Conservation (phyloP, 2,113 vertebrate genomes). For the Macroglossus sobrinus region DNA sequence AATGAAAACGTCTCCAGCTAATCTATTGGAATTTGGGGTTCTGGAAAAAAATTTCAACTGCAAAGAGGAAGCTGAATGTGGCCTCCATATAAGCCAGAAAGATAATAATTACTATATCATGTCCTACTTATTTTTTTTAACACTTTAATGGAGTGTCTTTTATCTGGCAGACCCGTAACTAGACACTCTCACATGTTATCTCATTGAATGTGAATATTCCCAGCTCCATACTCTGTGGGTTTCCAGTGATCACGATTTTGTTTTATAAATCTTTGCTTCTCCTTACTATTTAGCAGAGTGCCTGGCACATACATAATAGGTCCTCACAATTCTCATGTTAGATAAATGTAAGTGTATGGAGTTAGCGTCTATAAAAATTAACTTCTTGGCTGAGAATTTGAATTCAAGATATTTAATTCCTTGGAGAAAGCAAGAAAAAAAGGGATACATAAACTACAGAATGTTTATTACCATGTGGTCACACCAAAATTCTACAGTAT, state of each 20-base stretch:
- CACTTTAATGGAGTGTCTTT: background rate
- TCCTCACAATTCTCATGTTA: background rate
- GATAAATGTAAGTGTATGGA: background rate
- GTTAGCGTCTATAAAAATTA: background rate
- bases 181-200: background rate
- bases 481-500: background rate
- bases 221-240: rapidly evolving
- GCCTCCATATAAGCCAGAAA: background rate
- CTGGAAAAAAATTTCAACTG: background rate
- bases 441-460: background rate
- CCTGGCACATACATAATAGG: background rate
- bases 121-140: background rate
- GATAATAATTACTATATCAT: background rate
- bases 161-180: background rate
- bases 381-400: background rate
- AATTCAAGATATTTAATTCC: background rate
- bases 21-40: background rate
- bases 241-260: background rate
- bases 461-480: background rate
- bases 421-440: background rate
- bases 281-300: background rate
- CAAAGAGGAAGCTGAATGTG: background rate
- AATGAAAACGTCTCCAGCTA: background rate
- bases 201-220: background rate
- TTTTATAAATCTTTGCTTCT: background rate